Evolutionary conservation across 2,797 vertebrate genomes (phyloP).

Genomic region (Scolopax bukidnonensis): DNA sequence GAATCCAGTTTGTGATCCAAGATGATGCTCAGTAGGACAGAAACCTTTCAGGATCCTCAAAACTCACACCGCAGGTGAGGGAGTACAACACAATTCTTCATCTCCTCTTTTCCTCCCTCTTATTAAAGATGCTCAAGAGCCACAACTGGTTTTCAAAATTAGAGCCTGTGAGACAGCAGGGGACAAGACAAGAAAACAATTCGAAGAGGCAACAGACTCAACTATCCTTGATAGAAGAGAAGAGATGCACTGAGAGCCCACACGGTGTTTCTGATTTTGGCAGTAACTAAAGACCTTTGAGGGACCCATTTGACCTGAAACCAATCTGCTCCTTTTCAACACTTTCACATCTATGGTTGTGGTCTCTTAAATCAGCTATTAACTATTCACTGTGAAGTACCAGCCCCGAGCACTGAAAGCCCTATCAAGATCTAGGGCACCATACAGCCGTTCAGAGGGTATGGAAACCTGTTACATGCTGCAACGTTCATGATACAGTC

Average conservation of each 20-base stretch:
- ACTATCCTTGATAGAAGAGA: neutral
- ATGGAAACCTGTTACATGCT: neutral
- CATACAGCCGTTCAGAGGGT: rapidly evolving
- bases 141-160: neutral
- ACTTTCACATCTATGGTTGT: too few species aligned
- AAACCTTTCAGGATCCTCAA: neutral
- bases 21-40: neutral
- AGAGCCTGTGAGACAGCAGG: neutral
- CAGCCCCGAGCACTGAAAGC: neutral
- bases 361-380: neutral
- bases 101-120: neutral
- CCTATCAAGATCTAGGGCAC: neutral
- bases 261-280: neutral
- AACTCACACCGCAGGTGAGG: neutral
- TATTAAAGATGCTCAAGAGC: neutral
- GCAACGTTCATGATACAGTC: rapidly evolving
- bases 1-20: neutral
- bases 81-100: neutral
- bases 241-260: rapidly evolving
- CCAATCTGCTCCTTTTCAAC: neutral
- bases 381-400: neutral
- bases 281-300: neutral
- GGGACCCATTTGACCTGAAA: neutral
- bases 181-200: neutral
- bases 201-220: neutral